phyloP scores from a whole-genome alignment of 2,113 vertebrate genomes.

The Chloebia gouldiae region DNA sequence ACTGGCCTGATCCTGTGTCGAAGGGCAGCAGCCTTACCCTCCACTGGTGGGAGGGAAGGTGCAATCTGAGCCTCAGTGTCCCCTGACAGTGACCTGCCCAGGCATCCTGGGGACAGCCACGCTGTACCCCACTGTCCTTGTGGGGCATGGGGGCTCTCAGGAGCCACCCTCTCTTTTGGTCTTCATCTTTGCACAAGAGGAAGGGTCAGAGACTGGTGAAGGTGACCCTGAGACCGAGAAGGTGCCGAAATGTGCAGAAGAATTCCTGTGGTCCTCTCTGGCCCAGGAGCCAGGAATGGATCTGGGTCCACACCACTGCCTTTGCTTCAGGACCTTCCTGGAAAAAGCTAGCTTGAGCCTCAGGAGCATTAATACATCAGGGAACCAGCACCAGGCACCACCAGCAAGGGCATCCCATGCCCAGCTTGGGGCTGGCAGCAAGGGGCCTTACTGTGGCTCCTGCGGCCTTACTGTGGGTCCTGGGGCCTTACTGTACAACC shows the following conservation, averaged over 20 bases:
- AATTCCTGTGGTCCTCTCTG: not conserved
- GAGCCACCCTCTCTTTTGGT: not conserved
- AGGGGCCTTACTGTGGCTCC: not conserved
- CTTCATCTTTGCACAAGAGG: not conserved
- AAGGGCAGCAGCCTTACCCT: not conserved
- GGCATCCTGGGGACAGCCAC: rapidly evolving
- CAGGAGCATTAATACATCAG: not conserved
- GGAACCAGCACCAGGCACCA: not conserved
- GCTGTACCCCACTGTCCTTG: rapidly evolving
- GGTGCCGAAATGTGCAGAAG: not conserved
- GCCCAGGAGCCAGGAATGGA: not conserved
- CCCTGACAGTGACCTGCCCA: not conserved
- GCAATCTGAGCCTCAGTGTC: constrained; percentile 28
- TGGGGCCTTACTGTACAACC: not conserved
- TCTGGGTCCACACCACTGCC: not conserved
- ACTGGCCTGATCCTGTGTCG: not conserved
- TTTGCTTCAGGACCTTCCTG: not conserved
- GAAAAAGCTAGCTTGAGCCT: not conserved
- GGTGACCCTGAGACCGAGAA: not conserved
- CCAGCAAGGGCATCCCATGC: not conserved
- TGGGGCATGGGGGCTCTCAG: rapidly evolving
- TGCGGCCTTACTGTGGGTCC: not conserved
- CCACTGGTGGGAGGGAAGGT: not conserved
- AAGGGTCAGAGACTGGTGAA: not conserved
- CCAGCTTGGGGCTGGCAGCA: not conserved